Evolutionary conservation across 2,888 invertebrate genomes (phyloP), one percentile per base, ranked within the genome.

Genomic region (Diadromus collaris): DNA sequence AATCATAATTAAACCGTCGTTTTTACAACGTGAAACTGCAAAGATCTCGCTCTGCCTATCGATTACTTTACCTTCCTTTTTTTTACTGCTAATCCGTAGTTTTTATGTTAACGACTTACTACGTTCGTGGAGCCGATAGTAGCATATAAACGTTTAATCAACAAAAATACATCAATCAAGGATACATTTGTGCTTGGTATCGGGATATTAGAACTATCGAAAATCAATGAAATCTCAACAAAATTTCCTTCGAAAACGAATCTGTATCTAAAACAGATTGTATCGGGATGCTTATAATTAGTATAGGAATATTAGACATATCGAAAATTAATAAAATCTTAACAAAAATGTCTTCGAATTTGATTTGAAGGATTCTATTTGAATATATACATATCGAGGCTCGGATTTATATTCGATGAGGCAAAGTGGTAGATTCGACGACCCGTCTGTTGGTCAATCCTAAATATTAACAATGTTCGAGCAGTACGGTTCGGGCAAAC

Each of bases 1-100:
- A 83, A 81, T 82, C 72, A 74, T 71, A 82, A 76, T 83, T 79
- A 81, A 80, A 78, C 75, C 81, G 24, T 51, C 51, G 21, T 24
- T 9, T 21, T 51, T 51, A 51, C 24, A 21, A 13, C 24, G 7
- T 3, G 21, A 4, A n/a, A 24, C 24, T 24, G 51, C 5, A 13
- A 51, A 51, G 24, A 51, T 51, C 24, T 51, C 10, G 13, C 13
- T 1, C 38, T 5, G 24, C 51, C 24, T 51, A n/a, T 13, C 51
- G 21, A 16, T 41, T 16, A 4, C 5, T 16, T 13, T 16, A 4
- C 13, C 38, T 41, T 16, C 1, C 16, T 5, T 41, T 41, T n/a
- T 38, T 34, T 41, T 41, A 41, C 16, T 41, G 1, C 16, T 16
- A 16, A 41, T 41, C 16, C 38, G 6, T 41, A 5, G 1, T 41